Base-by-base conservation (phyloP, 2,113 vertebrate species). In the Tragelaphus imberbis region DNA sequence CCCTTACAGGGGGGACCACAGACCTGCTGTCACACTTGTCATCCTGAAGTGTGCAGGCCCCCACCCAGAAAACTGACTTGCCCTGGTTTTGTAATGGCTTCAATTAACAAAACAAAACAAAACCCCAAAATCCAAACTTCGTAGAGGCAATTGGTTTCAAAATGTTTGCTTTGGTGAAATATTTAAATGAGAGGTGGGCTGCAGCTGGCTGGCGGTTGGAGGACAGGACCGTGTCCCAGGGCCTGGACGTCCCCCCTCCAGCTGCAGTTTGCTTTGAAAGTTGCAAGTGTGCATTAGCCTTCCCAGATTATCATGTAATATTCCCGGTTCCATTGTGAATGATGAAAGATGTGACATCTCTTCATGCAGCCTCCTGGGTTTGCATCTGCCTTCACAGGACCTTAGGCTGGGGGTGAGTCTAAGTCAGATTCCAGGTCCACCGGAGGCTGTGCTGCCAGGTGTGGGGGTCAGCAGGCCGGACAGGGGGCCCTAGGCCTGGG, bases 201-300 rank as follows among this genome's bases (percentile, higher is more conserved):
- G 47, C 51, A 59, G 40, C 28, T 3, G 2, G 9, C 55, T 27
- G 13, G 5, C 30, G 8, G 25, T 0, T n/a, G 21, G 63, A 28
- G 6, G n/a, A n/a, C 49, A 2, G 0, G 2, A 47, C 21, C 0
- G 2, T 0, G 14, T 53, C 44, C 75, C n/a, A 61, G 49, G 21
- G 30, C 14, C 27, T 0, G 6, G 47, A 71, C 3, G 2, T 27
- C 15, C 47, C 9, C n/a, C 49, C 49, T 27, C 63, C 1, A 0
- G 68, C 21, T 23, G 27, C 4, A 6, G 11, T 58, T 27, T n/a
- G n/a, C 86, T 44, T 71, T 56, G 51, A 36, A 68, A 15, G 21
- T 3, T 36, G 44, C 5, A 16, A 56, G 51, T 4, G 33, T 49
- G 56, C 77, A 21, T 36, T 56, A 7, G 5, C 6, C 12, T 63